Evolutionary conservation across 92 coral and sea anemone species (phyloP).

Genomic region (Actinostola sp.): DNA sequence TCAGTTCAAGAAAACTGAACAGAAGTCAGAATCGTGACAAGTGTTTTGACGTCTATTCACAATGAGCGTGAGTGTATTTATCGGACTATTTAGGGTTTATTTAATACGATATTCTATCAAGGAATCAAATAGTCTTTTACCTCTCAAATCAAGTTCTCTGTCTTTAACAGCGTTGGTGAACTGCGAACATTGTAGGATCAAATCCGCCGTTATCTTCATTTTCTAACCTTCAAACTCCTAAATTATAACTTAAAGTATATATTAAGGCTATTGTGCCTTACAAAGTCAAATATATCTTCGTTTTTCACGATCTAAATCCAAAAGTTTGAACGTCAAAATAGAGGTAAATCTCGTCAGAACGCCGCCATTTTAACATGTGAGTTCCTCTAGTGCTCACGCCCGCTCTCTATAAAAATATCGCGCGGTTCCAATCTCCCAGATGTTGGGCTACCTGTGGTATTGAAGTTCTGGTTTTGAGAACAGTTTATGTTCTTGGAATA

Average conservation of each 20-base stretch:
- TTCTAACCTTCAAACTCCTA: neutral
- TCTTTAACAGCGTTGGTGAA: slow-evolving; percentile 95
- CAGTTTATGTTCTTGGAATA: neutral
- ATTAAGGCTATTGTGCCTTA: neutral
- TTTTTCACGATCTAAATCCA: neutral
- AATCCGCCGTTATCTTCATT: slow-evolving; percentile 98
- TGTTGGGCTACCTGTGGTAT: too few relatives aligned
- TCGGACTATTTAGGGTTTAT: too few relatives aligned
- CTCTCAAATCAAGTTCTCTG: slow-evolving; percentile 94
- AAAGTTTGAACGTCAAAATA: slow-evolving; percentile 1
- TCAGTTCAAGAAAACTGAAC: too few relatives aligned
- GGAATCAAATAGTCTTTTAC: too few relatives aligned
- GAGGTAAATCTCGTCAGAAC: neutral
- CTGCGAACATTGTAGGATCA: slow-evolving; percentile 94
- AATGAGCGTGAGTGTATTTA: too few relatives aligned
- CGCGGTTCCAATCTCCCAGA: slow-evolving; percentile 8
- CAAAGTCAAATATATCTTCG: neutral
- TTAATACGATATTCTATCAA: too few relatives aligned
- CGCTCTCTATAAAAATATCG: neutral
- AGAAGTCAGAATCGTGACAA: too few relatives aligned
- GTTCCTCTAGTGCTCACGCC: slow-evolving; percentile 1
- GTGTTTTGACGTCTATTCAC: too few relatives aligned
- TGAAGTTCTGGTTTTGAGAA: neutral
- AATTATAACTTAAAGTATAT: neutral
- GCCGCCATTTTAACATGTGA: slow-evolving; percentile 60